Base-by-base conservation (phyloP, 1,140 invertebrate species). In the Drosophila kohkoa region DNA sequence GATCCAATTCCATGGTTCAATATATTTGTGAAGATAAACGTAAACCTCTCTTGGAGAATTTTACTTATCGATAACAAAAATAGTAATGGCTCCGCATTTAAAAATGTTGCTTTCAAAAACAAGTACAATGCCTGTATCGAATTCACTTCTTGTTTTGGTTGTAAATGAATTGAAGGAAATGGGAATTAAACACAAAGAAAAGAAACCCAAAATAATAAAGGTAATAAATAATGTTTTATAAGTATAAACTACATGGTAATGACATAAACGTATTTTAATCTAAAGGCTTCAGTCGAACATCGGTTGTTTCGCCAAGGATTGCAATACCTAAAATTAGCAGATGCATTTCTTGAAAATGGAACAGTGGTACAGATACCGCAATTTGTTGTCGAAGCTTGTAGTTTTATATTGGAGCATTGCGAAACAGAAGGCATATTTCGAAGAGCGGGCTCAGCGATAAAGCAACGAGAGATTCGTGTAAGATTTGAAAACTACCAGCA, bases 381-480 rank as follows among this genome's bases (percentile, higher is more conserved):
- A 77, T 95, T 97, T 90, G 94, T 98, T 1, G 94, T 95, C 75
- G 95, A 97, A 87, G 94, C 96, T 74, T 95, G 96, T 77, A 93
- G 94, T 16, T 94, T 95, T 82, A 94, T 98, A 60, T 92, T 95
- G 51, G 92, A 94, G 28, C 94, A 96, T 92, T 93, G 96, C 30
- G 94, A 94, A 38, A 94, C 95, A 25, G 97, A 97, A 91, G 97
- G 97, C 2, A 92, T 98, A 45, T 98, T 98, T 86, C 94, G 97
- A 30, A 98, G 97, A 93, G 96, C 96, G 71, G 97, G 97, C 2
- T 97, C 96, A 10, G 95, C 96, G 69, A 93, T 94, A 51, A 94
- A 97, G 76, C 96, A 97, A 92, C 96, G 95, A 85, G 96, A 98
- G 92, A 94, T 98, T 11, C 95, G 95, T 92, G 95, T 96, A 94